Percentiles rank a stretch among this genome's conserved stretches.
These are phyloP conservation scores for Pituophis catenifer DNA, from an alignment of 2,113 vertebrate species.

Conservation along the genomic window DNA sequence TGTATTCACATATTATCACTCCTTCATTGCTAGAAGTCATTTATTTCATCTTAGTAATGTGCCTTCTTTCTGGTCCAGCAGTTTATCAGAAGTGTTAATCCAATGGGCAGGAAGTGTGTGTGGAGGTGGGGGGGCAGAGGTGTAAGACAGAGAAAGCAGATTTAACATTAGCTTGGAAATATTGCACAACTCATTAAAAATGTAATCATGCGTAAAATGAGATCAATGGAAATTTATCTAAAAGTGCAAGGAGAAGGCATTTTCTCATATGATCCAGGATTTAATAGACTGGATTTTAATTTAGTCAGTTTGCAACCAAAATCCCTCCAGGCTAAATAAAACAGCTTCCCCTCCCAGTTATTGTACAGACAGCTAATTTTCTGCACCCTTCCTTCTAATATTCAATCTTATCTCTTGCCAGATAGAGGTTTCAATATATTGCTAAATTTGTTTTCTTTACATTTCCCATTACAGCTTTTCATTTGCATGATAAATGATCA, in stretches of 20 bases:
- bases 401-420: constrained; percentile 78
- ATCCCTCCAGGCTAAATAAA: constrained; percentile 84
- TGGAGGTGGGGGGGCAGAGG: constrained; percentile 36
- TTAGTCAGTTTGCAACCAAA: constrained; percentile 86
- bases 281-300: constrained; percentile 95
- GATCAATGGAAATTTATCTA: constrained; percentile 91
- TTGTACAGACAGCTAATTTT: constrained; percentile 84
- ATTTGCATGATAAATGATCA: constrained; percentile 83
- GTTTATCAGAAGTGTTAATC: constrained; percentile 85
- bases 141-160: constrained; percentile 63
- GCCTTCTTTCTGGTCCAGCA: constrained; percentile 76
- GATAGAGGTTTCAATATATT: constrained; percentile 75
- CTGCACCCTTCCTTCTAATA: constrained; percentile 78
- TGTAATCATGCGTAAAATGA: constrained; percentile 95
- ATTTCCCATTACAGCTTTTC: constrained; percentile 79
- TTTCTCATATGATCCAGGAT: constrained; percentile 84
- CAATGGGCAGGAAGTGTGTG: constrained; percentile 66
- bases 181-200: constrained; percentile 95
- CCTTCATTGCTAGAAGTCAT: constrained; percentile 69
- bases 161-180: constrained; percentile 87
- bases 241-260: constrained; percentile 85
- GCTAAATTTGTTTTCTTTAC: constrained; percentile 81
- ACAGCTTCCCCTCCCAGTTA: constrained; percentile 79
- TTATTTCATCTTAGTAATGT: constrained; percentile 74
- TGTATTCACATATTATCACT: constrained; percentile 68